Evolutionary conservation across 2,888 invertebrate genomes (phyloP), one percentile per base, ranked within the genome.

Genomic region (Protodeltote pygarga): DNA sequence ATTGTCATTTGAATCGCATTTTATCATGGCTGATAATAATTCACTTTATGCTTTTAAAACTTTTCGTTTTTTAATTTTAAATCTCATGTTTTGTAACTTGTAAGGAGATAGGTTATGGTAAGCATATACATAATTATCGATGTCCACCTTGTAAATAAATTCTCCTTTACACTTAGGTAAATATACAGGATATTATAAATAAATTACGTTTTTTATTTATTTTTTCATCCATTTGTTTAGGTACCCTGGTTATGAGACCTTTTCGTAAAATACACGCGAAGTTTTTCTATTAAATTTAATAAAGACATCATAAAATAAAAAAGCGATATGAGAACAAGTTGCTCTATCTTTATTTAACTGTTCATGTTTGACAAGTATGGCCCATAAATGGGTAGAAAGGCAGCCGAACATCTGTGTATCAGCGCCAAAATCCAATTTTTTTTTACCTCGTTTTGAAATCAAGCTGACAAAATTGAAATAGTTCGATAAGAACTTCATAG

Each of bases 121-220:
- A 84, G 73, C 78, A 79, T 84, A 81, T 77, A 81, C 76, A 77
- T 73, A 72, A 66, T 66, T 70, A 65, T 81, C 68, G 79, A 84
- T 92, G 89, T 91, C 89, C 87, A 91, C 87, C 85, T 80, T 92
- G 92, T 92, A 92, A 86, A 92, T 92, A 92, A n/a, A 78, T 83
- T 85, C 88, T 92, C 90, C 89, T 91, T 87, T 92, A 92, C 90
- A 91, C 85, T 83, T 89, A 89, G 87, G 81, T 88, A 90, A 89
- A 87, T 89, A 90, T 88, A 91, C 87, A 87, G 86, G 83, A 88
- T 85, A 88, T 84, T 82, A 87, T 74, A 77, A 83, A 84, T 48
- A 54, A n/a, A 50, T 39, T 10, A 42, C 55, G 62, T 61, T 83
- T 83, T 85, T 81, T 79, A 85, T 87, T 80, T 1, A 23, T 65